These are phyloP conservation scores for Argyra leucocephala DNA, from an alignment of 2,888 invertebrate species.

Conservation along the genomic window DNA sequence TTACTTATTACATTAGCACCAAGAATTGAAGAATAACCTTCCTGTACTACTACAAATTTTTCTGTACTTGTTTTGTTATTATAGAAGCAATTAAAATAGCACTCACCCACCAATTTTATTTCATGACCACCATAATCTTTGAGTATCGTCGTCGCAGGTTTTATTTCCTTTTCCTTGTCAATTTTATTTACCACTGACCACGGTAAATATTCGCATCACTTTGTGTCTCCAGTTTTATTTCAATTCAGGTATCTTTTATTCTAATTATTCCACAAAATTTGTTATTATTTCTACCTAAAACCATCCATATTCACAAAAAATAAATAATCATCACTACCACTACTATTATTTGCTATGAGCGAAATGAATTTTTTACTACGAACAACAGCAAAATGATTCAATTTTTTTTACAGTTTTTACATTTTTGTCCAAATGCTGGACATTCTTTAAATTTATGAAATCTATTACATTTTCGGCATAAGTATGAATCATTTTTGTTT, in stretches of 20 bases:
- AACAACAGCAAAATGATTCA: constrained; percentile 12
- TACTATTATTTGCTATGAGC: background rate
- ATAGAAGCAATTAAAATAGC: background rate
- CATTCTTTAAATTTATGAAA: background rate
- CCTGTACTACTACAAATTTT: constrained; percentile 11
- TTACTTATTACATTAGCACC: constrained; percentile 5
- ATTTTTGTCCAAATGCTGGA: constrained; percentile 11
- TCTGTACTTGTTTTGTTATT: constrained; percentile 6
- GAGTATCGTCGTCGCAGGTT: constrained; percentile 8
- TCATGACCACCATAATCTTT: constrained; percentile 12
- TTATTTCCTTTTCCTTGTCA: constrained; percentile 8
- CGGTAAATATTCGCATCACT: constrained; percentile 7
- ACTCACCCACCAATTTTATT: constrained; percentile 7
- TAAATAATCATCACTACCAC: constrained; percentile 10
- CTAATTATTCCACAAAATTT: constrained; percentile 10
- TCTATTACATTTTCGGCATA: background rate
- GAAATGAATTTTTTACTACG: constrained; percentile 10
- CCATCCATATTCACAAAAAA: constrained; percentile 11
- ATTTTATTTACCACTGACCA: background rate
- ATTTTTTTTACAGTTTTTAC: constrained; percentile 13
- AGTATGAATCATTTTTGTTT: background rate
- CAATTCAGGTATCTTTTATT: background rate
- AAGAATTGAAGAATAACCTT: constrained; percentile 6
- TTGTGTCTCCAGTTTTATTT: constrained; percentile 11
- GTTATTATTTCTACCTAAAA: background rate